Evolutionary conservation across 2,113 vertebrate genomes (phyloP).

Genomic region (Elachura formosa): DNA sequence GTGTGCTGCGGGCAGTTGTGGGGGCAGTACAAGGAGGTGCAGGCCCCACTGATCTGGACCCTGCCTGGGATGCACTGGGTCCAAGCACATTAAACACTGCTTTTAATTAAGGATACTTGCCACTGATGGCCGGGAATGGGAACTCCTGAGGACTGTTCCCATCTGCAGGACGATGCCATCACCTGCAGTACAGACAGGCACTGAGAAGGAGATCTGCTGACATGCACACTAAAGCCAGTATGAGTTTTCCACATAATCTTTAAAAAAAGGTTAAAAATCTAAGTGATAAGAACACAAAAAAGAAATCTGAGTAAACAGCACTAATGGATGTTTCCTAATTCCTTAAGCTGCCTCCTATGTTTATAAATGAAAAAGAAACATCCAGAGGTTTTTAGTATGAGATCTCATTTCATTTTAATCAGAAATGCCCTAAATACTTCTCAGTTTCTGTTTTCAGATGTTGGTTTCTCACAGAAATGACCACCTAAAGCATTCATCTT

Average conservation of each 20-base stretch:
- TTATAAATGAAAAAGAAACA: not conserved
- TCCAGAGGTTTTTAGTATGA: not conserved
- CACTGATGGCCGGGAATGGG: rapidly evolving
- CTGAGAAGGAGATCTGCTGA: not conserved
- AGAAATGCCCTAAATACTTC: not conserved
- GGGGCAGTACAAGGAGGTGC: not conserved
- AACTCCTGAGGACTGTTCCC: not conserved
- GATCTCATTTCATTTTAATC: not conserved
- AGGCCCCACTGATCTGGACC: not conserved
- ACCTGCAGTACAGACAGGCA: not conserved
- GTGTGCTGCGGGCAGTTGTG: not conserved
- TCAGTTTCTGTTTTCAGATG: not conserved
- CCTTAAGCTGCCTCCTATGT: not conserved
- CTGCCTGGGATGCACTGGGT: not conserved
- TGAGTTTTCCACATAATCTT: not conserved
- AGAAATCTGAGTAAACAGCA: not conserved
- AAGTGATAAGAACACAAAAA: not conserved
- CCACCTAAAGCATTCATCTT: not conserved
- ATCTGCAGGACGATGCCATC: not conserved
- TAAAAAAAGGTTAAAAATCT: not conserved
- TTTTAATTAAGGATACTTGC: not conserved
- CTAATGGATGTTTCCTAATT: not conserved
- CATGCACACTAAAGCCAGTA: not conserved
- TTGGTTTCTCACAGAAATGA: not conserved
- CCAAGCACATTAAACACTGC: rapidly evolving